Conservation (phyloP, 2,797 vertebrate genomes). For the Clarias platycephalus region DNA sequence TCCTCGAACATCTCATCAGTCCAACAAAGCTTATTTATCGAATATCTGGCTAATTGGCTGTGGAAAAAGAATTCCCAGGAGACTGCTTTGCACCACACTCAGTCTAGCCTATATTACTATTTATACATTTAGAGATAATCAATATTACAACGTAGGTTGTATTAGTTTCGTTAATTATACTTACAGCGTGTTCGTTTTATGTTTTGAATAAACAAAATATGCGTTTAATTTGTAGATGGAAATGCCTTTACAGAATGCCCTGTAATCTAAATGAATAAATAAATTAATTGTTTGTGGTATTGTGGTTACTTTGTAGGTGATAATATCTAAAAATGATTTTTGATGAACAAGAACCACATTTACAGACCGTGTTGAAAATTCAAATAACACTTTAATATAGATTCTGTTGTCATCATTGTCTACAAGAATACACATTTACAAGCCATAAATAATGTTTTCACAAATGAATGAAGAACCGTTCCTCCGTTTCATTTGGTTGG, state of each 20-base stretch:
- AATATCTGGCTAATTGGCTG: constrained; percentile 28
- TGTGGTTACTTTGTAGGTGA: background rate
- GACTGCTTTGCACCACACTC: constrained; percentile 3
- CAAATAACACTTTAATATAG: constrained; percentile 97
- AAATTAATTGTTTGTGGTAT: too few relatives aligned
- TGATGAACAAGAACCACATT: constrained; percentile 29
- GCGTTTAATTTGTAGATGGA: background rate
- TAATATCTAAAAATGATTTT: background rate
- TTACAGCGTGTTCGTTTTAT: background rate
- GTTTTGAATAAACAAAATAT: background rate
- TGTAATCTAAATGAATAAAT: background rate
- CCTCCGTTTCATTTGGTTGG: constrained; percentile 80
- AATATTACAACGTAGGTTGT: background rate
- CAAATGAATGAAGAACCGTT: constrained; percentile 87
- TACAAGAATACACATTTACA: constrained; percentile 96
- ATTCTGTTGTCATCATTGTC: constrained; percentile 83
- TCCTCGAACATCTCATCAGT: constrained; percentile 7
- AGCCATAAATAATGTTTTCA: constrained; percentile 99
- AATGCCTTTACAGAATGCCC: background rate
- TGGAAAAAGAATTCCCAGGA: constrained; percentile 26
- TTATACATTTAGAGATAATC: constrained; percentile 3
- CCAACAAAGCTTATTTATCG: constrained; percentile 32
- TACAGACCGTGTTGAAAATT: constrained; percentile 71
- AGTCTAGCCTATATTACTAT: background rate
- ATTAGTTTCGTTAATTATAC: background rate